Percentiles rank a stretch among this genome's conserved stretches.
Evolutionary conservation across 1,140 invertebrate genomes (phyloP).

Genomic region (Heliconius nattereri): DNA sequence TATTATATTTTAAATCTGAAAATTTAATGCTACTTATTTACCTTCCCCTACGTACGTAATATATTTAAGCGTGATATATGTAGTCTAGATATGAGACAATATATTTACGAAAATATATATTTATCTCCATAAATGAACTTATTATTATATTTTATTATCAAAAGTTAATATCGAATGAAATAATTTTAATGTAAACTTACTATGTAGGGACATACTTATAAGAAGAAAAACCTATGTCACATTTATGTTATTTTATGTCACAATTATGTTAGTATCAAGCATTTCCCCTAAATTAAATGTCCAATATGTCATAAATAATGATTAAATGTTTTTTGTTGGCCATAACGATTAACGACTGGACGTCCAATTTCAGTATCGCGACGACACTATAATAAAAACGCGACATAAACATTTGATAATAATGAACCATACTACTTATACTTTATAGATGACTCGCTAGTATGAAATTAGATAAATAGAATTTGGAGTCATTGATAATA

Average conservation of each 20-base stretch:
- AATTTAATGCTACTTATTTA: background rate
- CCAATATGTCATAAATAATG: conserved; percentile 55
- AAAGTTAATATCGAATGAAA: too few species aligned
- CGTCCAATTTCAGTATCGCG: conserved; percentile 54
- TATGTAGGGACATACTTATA: background rate
- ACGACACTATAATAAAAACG: conserved; percentile 56
- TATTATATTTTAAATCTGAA: background rate
- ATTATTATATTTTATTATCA: too few species aligned
- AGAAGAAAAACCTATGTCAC: too few species aligned
- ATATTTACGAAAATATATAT: too few species aligned
- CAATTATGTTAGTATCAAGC: conserved; percentile 28
- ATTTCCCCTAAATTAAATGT: conserved; percentile 48
- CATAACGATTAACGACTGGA: conserved; percentile 48
- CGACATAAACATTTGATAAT: conserved; percentile 55
- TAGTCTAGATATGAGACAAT: too few species aligned
- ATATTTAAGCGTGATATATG: too few species aligned
- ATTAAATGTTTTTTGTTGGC: conserved; percentile 57
- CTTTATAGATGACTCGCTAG: conserved; percentile 16
- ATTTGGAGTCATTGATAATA: background rate
- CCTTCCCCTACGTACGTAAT: too few species aligned
- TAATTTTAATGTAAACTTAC: background rate
- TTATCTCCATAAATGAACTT: too few species aligned
- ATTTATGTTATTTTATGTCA: background rate
- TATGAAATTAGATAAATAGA: background rate
- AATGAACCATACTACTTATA: conserved; percentile 31